Evolutionary conservation across 1,140 invertebrate species (phyloP), one percentile per base, ranked within the genome.

Genomic region (Laodelphax striatellus): DNA sequence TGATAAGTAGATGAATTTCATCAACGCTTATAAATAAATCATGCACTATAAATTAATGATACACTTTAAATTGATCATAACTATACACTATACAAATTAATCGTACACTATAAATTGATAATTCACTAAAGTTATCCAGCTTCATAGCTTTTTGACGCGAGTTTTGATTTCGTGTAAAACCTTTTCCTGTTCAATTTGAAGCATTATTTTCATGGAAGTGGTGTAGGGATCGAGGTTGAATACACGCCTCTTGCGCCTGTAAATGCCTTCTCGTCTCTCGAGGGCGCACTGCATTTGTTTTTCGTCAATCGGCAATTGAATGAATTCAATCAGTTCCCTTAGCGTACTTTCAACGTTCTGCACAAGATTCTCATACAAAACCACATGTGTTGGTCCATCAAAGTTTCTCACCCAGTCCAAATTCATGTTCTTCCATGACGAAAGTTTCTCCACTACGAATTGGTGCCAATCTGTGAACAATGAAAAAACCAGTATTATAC

Each of bases 341-440:
- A 88, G 70, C 17, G 82, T 79, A 6, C 72, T 67, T 58, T 81
- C 75, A 0, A 85, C 76, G 62, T 87, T 77, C 0, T 75, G 70
- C 0, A 87, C 80, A 28, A 89, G 71, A 54, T 82, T 74, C 62
- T 87, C 84, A 67, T 88, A 89, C 68, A 81, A 80, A n/a, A 87
- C 75, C 16, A 89, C 76, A 64, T 84, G 80, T 24, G 84, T 72
- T 11, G 81, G 80, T 28, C 85, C 84, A 1, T 79, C 77, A 68
- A 87, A 89, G 62, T 82, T 80, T 16, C 76, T 72, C 19, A 87
- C 72, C 86, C 86, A 89, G 63, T 82, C 77, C 1, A 81, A 67
- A 68, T 86, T 84, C 24, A 83, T 80, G 14, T 79, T 72, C 70
- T 82, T 79, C 86, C 86, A 89, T 2, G 75, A 73, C 41, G 73